Percentiles rank a stretch among this genome's conserved stretches.
phyloP scores from a whole-genome alignment of 2,113 vertebrate genomes.

The Alaudala cheleensis region DNA sequence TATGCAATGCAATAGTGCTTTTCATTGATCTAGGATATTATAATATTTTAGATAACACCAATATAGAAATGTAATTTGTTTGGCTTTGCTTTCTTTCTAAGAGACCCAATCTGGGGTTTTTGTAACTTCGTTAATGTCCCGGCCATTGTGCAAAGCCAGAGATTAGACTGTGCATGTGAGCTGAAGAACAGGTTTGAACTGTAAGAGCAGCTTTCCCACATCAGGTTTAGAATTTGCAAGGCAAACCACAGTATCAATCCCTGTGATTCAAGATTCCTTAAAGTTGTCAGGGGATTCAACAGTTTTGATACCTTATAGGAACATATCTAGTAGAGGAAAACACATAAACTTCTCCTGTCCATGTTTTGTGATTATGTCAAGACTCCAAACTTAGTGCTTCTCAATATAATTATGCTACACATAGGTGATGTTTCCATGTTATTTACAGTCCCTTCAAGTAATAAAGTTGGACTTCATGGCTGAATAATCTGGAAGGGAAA shows the following conservation, averaged over 20 bases:
- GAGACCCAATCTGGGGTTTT: neutral
- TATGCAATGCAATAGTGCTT: neutral
- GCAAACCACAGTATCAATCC: neutral
- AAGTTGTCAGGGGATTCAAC: neutral
- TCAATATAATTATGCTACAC: neutral
- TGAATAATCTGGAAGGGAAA: neutral
- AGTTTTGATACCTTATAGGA: neutral
- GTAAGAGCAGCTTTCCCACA: rapidly evolving
- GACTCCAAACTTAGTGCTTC: neutral
- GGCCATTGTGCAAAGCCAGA: neutral
- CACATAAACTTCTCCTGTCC: neutral
- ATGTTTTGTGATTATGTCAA: neutral
- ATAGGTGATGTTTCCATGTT: neutral
- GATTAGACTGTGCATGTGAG: rapidly evolving
- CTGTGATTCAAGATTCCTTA: neutral
- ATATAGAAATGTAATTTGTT: neutral
- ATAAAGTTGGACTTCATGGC: neutral
- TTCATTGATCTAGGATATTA: neutral
- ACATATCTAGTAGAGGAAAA: neutral
- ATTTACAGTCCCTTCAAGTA: neutral
- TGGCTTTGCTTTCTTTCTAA: neutral
- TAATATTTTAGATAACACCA: neutral
- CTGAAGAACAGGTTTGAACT: neutral
- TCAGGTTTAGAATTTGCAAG: neutral
- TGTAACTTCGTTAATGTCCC: neutral